Base-by-base conservation (phyloP, 2,888 invertebrate genomes). In the Apantesis nais region DNA sequence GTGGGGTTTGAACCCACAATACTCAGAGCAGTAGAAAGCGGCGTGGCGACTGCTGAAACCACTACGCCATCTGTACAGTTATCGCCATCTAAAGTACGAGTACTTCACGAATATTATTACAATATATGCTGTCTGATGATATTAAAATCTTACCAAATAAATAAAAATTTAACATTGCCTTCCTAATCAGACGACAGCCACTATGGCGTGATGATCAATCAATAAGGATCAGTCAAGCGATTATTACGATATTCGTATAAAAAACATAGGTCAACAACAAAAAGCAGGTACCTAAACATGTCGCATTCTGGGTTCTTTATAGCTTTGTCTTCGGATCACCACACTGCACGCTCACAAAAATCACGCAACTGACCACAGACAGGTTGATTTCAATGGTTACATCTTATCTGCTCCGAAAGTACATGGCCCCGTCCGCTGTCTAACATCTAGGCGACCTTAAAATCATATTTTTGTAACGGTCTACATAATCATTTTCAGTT, bases 291-390 rank as follows among this genome's bases (percentile, higher is more conserved):
- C 2, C 19, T 9, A 25, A 61, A 3, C 19, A 44, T 31, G 11
- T 37, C 39, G 81, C 44, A 63, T 78, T 86, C 84, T 76, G 83
- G 74, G 66, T 69, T 55, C 37, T 71, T 2, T 65, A 71, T 25
- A 85, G 86, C 86, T 62, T 19, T 74, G 84, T 76, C 64, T 64
- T 67, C 81, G 81, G 88, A 88, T 88, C 89, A 89, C 87, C 84
- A 78, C 86, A 83, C 74, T 82, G 85, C 86, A 83, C 73, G 81
- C 80, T 88, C 79, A 86, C 85, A 85, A 89, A 89, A 91, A 88
- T 90, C 85, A 85, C 84, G 89, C 88, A 90, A 89, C 86, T 88
- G 85, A 91, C 88, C 90, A 82, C 89, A 90, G 86, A 83, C 88
- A 84, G 86, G 87, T 88, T 83, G 86, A 83, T 87, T 89, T 88